A percentile compares a stretch with the other conserved stretches of the same genome.
phyloP scores from a whole-genome alignment of 2,113 vertebrate species.

The Chloropsis hardwickii region DNA sequence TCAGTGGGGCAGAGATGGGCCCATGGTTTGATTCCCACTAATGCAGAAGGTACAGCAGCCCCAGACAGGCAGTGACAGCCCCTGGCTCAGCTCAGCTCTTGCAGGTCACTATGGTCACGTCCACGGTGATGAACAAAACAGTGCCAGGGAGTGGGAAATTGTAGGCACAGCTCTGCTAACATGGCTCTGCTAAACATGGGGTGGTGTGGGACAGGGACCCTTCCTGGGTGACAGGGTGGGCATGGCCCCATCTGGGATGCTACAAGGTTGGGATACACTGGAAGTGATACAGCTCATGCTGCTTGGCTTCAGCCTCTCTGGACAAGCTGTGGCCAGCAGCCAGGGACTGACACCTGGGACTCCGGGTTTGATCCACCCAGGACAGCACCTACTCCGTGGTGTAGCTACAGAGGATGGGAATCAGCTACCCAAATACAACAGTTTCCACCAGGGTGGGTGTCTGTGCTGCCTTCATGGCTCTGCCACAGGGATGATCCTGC shows the following conservation, averaged over 20 bases:
- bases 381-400: background rate
- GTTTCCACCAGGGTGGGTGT: background rate
- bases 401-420: background rate
- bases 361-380: background rate
- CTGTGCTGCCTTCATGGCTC: background rate
- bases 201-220: background rate
- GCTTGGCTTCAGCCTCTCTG: background rate
- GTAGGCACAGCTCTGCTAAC: background rate
- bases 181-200: background rate
- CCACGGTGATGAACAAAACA: background rate
- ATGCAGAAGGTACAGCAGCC: background rate
- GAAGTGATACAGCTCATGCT: rapidly evolving
- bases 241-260: background rate
- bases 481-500: background rate
- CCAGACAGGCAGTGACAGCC: background rate
- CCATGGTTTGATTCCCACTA: background rate
- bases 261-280: background rate
- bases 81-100: background rate
- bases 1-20: background rate
- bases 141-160: background rate
- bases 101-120: background rate
- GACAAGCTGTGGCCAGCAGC: background rate
- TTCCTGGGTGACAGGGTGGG: background rate
- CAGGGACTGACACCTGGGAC: background rate
- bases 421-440: background rate